These are phyloP conservation scores for Styela clava DNA, from an alignment of 23 tunicate genomes.

Conservation along the genomic window DNA sequence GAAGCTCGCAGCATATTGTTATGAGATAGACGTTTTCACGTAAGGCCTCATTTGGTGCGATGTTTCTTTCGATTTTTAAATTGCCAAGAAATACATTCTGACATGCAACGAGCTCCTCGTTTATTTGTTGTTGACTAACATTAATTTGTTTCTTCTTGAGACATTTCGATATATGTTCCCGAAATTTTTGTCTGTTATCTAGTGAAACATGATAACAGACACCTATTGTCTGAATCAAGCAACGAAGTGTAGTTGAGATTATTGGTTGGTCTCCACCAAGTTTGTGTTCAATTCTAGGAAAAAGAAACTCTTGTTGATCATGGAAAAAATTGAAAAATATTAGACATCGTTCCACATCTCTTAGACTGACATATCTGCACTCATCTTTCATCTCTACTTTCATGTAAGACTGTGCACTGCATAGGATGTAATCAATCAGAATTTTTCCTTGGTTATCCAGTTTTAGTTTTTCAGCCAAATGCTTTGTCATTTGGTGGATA, in stretches of 20 bases:
- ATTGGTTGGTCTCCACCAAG: not conserved
- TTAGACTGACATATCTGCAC: conserved; percentile 62
- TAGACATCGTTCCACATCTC: conserved; percentile 74
- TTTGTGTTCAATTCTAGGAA: conserved; percentile 2
- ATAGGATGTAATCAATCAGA: conserved; percentile 14
- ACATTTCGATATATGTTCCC: conserved; percentile 21
- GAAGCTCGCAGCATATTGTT: conserved; percentile 48
- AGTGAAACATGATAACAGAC: conserved; percentile 66
- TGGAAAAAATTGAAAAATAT: conserved; percentile 38
- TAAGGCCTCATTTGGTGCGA: conserved; percentile 58
- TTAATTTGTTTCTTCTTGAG: not conserved
- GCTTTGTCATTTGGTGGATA: conserved; percentile 47
- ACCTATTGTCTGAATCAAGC: conserved; percentile 56
- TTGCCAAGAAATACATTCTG: conserved; percentile 42
- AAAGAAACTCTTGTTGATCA: conserved; percentile 39
- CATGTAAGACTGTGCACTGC: conserved; percentile 39
- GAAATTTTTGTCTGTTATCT: conserved; percentile 33
- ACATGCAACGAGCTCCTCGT: conserved; percentile 51
- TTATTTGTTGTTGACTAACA: conserved; percentile 9
- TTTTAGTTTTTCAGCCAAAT: conserved; percentile 24
- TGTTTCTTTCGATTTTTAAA: conserved; percentile 40
- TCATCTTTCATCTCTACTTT: conserved; percentile 21
- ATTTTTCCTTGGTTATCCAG: conserved; percentile 7
- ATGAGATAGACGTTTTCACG: conserved; percentile 70
- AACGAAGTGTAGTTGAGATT: not conserved